phyloP scores from a whole-genome alignment of 1,140 invertebrate genomes.

The Adelges cooleyi region DNA sequence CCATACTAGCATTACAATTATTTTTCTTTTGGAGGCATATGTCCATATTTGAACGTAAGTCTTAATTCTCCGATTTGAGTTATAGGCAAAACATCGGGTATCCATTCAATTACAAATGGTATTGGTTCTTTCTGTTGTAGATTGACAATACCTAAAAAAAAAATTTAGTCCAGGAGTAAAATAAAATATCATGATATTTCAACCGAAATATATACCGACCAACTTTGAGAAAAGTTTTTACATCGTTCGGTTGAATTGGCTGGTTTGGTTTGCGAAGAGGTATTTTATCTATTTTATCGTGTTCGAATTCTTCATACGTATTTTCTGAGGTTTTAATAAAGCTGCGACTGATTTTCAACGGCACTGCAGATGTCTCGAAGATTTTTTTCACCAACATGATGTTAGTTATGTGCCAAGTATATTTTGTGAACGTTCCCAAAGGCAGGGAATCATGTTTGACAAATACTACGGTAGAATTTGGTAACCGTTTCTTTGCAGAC shows the following conservation, averaged over 20 bases:
- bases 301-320: slow-evolving; percentile 49
- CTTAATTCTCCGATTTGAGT: slow-evolving; percentile 55
- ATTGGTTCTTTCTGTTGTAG: slow-evolving; percentile 48
- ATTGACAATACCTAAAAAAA: slow-evolving; percentile 42
- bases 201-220: slow-evolving; percentile 39
- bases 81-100: slow-evolving; percentile 58
- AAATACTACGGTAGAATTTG: slow-evolving; percentile 49
- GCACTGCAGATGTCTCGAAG: slow-evolving; percentile 57
- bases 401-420: slow-evolving; percentile 63
- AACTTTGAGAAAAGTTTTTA: slow-evolving; percentile 60
- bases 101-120: slow-evolving; percentile 67
- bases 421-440: slow-evolving; percentile 58
- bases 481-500: slow-evolving; percentile 53
- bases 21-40: slow-evolving; percentile 36
- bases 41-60: slow-evolving; percentile 55
- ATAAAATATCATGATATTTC: too few species aligned
- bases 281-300: slow-evolving; percentile 44
- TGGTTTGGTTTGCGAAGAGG: slow-evolving; percentile 41
- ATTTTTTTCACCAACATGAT: slow-evolving; percentile 62
- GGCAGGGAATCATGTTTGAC: slow-evolving; percentile 51
- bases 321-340: slow-evolving; percentile 57
- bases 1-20: too few species aligned
- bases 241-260: slow-evolving; percentile 51
- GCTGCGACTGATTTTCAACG: slow-evolving; percentile 51
- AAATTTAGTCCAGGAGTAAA: too few species aligned